phyloP scores from a whole-genome alignment of 2,888 invertebrate genomes.

The Ophioninae sp. region DNA sequence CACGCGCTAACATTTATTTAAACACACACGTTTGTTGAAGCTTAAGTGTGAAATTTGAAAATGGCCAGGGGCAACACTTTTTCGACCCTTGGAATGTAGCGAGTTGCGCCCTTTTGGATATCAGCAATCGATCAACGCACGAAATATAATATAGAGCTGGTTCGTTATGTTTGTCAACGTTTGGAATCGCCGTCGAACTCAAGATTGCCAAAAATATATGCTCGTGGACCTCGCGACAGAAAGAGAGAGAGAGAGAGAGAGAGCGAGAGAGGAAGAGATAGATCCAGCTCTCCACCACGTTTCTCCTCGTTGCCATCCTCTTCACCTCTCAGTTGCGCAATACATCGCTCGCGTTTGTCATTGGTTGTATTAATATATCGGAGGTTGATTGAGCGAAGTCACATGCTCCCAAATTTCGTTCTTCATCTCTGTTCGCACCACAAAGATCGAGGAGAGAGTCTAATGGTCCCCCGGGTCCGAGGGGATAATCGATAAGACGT shows the following conservation, averaged over 20 bases:
- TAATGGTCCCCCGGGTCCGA: neutral
- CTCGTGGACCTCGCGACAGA: slow-evolving; percentile 22
- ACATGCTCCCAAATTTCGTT: slow-evolving; percentile 70
- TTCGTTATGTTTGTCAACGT: slow-evolving; percentile 51
- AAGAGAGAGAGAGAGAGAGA: neutral
- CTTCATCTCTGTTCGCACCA: slow-evolving; percentile 64
- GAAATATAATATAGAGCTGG: slow-evolving; percentile 34
- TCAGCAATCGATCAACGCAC: slow-evolving; percentile 45
- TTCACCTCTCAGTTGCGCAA: slow-evolving; percentile 61
- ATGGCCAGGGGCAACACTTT: neutral
- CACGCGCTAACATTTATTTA: neutral
- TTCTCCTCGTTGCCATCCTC: slow-evolving; percentile 13
- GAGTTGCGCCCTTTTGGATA: neutral
- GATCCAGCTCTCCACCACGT: slow-evolving; percentile 22
- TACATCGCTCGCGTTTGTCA: slow-evolving; percentile 59
- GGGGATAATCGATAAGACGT: neutral
- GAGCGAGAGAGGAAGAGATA: neutral
- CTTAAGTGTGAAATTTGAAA: neutral
- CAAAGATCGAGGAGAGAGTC: neutral
- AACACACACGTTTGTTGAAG: slow-evolving; percentile 48
- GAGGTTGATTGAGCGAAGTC: slow-evolving; percentile 77
- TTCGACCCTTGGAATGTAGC: neutral
- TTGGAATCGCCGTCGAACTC: slow-evolving; percentile 61
- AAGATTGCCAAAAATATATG: slow-evolving; percentile 62
- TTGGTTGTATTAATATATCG: slow-evolving; percentile 77